These are phyloP conservation scores for Actinopyga echinites DNA, from an alignment of 53 echinoderm and acorn worm genomes.

Conservation along the genomic window DNA sequence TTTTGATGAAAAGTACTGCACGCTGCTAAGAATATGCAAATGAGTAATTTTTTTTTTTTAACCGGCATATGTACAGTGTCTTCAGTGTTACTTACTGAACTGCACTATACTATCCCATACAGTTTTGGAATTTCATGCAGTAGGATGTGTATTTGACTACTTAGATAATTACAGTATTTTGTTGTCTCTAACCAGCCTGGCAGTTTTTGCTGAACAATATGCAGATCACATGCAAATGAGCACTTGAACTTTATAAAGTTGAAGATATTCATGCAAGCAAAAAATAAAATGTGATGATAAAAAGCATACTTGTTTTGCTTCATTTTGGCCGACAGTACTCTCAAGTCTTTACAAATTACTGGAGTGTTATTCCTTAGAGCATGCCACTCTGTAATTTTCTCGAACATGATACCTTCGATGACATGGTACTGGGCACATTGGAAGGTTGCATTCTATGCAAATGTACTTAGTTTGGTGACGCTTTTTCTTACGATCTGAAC, in stretches of 20 bases:
- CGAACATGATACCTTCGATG: neutral
- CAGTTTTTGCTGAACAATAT: too few species aligned
- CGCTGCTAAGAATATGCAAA: too few species aligned
- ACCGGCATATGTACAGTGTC: too few species aligned
- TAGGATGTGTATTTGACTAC: too few species aligned
- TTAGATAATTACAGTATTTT: too few species aligned
- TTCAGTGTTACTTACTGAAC: too few species aligned
- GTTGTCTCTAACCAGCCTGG: too few species aligned
- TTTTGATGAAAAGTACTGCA: too few species aligned
- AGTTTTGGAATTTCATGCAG: too few species aligned
- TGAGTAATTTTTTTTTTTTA: too few species aligned
- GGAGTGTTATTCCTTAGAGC: conserved; percentile 4
- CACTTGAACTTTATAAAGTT: neutral
- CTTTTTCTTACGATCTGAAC: neutral
- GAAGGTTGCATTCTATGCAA: neutral
- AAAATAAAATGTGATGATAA: neutral
- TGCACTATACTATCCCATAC: too few species aligned
- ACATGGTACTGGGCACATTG: conserved; percentile 18
- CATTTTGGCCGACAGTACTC: neutral
- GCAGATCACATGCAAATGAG: too few species aligned
- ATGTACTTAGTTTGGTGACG: neutral
- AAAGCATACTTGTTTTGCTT: neutral
- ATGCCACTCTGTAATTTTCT: neutral
- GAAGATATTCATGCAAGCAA: neutral
- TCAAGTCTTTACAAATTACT: neutral